Conservation (phyloP, 2,888 invertebrate genomes). For the Euplagia quadripunctaria region DNA sequence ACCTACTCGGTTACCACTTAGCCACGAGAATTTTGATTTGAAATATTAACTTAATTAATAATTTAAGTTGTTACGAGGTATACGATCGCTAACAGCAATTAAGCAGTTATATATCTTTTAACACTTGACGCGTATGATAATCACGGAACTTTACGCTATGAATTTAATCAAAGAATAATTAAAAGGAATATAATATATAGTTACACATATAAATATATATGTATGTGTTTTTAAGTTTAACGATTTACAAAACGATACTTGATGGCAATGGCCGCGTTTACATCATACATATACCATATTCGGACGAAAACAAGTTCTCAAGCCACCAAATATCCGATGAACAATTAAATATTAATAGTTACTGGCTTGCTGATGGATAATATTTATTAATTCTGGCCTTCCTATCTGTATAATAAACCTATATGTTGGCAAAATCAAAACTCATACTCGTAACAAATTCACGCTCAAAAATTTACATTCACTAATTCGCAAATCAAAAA, state of each 20-base stretch:
- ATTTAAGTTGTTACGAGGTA: not conserved
- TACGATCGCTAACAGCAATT: not conserved
- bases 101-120: not conserved
- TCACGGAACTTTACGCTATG: not conserved
- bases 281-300: constrained; percentile 42
- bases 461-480: too few relatives aligned
- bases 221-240: not conserved
- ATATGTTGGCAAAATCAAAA: too few relatives aligned
- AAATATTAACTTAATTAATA: not conserved
- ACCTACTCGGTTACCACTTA: too few relatives aligned
- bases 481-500: too few relatives aligned
- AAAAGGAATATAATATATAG: not conserved
- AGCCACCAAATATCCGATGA: not conserved
- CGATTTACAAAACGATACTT: not conserved
- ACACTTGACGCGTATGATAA: not conserved
- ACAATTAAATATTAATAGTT: not conserved
- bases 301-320: constrained; percentile 33
- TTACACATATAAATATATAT: not conserved
- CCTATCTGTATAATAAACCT: too few relatives aligned
- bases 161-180: not conserved
- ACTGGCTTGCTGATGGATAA: too few relatives aligned
- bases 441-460: too few relatives aligned
- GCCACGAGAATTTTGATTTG: not conserved
- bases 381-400: too few relatives aligned
- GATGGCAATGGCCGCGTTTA: constrained; percentile 64